Conservation (phyloP, 2,888 invertebrate species). For the Drosophila anomalata region DNA sequence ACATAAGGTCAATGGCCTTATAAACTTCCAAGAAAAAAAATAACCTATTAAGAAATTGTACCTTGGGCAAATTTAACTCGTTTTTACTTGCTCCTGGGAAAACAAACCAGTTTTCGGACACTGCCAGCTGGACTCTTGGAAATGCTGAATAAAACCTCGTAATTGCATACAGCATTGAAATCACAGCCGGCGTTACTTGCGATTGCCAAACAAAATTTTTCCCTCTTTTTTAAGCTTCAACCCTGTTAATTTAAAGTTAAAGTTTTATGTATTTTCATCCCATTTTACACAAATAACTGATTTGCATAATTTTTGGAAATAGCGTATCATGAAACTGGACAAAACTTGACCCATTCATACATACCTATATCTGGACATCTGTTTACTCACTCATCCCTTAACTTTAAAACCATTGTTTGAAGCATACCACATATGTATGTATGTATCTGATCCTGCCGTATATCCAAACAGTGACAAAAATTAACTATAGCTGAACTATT, state of each 20-base stretch:
- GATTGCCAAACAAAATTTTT: constrained; percentile 28
- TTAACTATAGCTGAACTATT: too few relatives aligned
- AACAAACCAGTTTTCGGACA: constrained; percentile 59
- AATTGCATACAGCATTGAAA: constrained; percentile 1
- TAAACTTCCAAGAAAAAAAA: too few relatives aligned
- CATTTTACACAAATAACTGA: constrained; percentile 46
- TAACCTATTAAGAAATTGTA: too few relatives aligned
- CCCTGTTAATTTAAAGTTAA: constrained; percentile 38
- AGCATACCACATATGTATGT: too few relatives aligned
- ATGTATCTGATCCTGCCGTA: too few relatives aligned
- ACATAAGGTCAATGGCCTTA: too few relatives aligned
- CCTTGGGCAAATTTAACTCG: constrained; percentile 46
- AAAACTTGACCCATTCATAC: constrained; percentile 1
- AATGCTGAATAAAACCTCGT: constrained; percentile 15
- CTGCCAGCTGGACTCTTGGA: constrained; percentile 29
- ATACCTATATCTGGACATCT: constrained; percentile 22
- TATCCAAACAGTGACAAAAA: too few relatives aligned
- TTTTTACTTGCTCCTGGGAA: constrained; percentile 60
- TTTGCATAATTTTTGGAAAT: constrained; percentile 58
- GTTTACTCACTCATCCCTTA: background rate
- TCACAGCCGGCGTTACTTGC: constrained; percentile 38
- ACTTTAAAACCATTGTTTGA: background rate
- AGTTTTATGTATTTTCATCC: constrained; percentile 45
- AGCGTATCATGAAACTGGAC: constrained; percentile 48
- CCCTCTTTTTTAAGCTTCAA: constrained; percentile 44